Conservation (phyloP, 2,888 invertebrate genomes). For the Rhagonycha fulva region DNA sequence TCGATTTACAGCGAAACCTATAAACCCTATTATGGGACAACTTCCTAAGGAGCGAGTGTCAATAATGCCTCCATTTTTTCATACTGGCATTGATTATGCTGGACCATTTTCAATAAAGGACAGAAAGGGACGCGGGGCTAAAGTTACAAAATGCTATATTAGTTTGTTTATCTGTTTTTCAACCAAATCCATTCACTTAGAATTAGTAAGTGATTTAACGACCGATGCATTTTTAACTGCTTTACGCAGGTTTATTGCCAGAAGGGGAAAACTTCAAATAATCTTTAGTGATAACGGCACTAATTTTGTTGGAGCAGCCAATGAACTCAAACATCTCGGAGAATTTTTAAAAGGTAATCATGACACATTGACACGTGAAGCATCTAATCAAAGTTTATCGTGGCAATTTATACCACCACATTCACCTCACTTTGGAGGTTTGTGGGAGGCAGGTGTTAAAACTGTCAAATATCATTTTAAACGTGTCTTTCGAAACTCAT, state of each 20-base stretch:
- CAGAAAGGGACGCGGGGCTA: slow-evolving; percentile 13
- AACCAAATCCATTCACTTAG: slow-evolving; percentile 33
- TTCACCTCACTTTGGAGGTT: neutral
- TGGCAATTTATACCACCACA: neutral
- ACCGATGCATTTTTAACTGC: slow-evolving; percentile 29
- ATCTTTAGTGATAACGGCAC: slow-evolving; percentile 29
- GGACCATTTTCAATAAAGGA: slow-evolving; percentile 32
- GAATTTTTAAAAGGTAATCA: neutral
- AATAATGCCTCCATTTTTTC: slow-evolving; percentile 22
- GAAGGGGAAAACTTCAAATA: slow-evolving; percentile 20
- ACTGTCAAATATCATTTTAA: no score
- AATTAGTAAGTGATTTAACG: slow-evolving; percentile 30
- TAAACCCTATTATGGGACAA: slow-evolving; percentile 31
- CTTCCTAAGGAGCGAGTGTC: slow-evolving; percentile 20
- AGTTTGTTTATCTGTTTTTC: slow-evolving; percentile 34
- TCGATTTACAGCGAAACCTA: slow-evolving; percentile 18
- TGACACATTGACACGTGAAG: no score
- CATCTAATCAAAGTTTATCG: neutral
- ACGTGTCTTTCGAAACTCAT: no score
- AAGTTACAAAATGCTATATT: slow-evolving; percentile 25
- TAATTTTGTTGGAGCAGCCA: slow-evolving; percentile 15
- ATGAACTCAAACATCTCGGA: neutral
- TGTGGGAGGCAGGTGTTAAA: no score
- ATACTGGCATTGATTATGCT: slow-evolving; percentile 32
- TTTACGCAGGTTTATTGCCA: slow-evolving; percentile 26